A percentile compares a stretch with the other conserved stretches of the same genome.
Evolutionary conservation across 2,888 invertebrate species (phyloP).

Genomic region (Heteromyza rotundicornis): DNA sequence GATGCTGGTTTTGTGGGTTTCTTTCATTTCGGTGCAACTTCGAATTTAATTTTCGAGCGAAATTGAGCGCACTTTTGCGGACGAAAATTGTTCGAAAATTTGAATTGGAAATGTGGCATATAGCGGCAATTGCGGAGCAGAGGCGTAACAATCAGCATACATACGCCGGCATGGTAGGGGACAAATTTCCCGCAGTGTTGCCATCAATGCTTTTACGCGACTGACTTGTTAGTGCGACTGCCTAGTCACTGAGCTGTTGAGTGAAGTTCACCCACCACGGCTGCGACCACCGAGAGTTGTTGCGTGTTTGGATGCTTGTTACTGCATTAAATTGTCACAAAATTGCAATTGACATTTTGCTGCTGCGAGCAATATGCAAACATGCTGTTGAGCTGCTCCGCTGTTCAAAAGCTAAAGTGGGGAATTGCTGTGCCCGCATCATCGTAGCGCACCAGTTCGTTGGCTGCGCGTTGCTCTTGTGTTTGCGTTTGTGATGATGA

Average conservation of each 20-base stretch:
- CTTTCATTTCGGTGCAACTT: background rate
- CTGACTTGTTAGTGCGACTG: too few relatives aligned
- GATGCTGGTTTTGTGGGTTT: background rate
- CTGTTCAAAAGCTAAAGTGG: too few relatives aligned
- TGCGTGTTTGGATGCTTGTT: constrained; percentile 8
- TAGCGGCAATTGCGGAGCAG: background rate
- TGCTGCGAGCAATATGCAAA: background rate
- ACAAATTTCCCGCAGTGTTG: too few relatives aligned
- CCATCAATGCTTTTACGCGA: too few relatives aligned
- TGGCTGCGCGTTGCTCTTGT: background rate
- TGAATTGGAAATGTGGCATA: background rate
- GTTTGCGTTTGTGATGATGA: too few relatives aligned
- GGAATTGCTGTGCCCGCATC: background rate
- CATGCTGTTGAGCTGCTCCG: background rate
- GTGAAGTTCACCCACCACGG: too few relatives aligned
- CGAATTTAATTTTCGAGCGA: background rate
- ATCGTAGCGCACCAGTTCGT: background rate
- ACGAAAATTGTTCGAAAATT: background rate
- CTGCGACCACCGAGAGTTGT: too few relatives aligned
- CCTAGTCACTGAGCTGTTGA: too few relatives aligned
- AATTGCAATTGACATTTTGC: constrained; percentile 16
- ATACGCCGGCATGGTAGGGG: background rate
- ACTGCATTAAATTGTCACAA: constrained; percentile 15
- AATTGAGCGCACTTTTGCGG: background rate
- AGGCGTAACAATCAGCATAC: background rate